These are phyloP conservation scores for Arge pagana DNA, from an alignment of 2,888 invertebrate species.

Conservation along the genomic window DNA sequence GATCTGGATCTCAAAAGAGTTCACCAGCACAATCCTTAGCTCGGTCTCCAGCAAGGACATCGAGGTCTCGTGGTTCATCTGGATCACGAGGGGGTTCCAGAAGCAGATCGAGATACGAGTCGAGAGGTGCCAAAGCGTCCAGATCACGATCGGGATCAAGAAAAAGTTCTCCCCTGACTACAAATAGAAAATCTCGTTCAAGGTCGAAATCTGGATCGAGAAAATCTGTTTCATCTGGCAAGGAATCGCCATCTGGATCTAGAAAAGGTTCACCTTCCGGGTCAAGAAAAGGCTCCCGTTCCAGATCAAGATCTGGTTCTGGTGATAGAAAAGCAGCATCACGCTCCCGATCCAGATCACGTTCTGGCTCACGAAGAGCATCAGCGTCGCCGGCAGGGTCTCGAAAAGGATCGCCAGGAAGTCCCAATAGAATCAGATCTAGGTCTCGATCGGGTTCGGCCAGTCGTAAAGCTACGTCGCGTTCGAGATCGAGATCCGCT, in stretches of 20 bases:
- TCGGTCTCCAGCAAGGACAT: conserved; percentile 31
- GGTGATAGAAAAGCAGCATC: conserved; percentile 18
- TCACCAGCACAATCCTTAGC: conserved; percentile 29
- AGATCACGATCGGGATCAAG: conserved; percentile 42
- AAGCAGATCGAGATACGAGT: conserved; percentile 31
- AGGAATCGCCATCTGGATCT: conserved; percentile 25
- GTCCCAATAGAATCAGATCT: too few species aligned
- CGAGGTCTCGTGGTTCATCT: conserved; percentile 30
- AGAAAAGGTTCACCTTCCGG: conserved; percentile 39
- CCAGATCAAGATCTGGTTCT: conserved; percentile 35
- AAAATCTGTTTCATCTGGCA: conserved; percentile 28
- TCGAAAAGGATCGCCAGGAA: too few species aligned
- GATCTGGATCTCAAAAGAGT: conserved; percentile 30
- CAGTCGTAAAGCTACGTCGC: conserved; percentile 25
- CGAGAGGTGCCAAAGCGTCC: conserved; percentile 15
- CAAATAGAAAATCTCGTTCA: conserved; percentile 33
- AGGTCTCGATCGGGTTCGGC: conserved; percentile 34
- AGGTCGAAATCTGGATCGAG: conserved; percentile 41
- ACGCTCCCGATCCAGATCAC: conserved; percentile 32
- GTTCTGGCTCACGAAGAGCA: conserved; percentile 32
- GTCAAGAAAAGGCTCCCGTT: conserved; percentile 37
- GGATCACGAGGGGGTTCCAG: conserved; percentile 25
- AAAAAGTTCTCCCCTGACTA: conserved; percentile 23
- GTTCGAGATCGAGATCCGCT: conserved; percentile 37
- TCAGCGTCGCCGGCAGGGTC: conserved; percentile 33